Evolutionary conservation across 2,888 invertebrate genomes (phyloP), one percentile per base, ranked within the genome.

Genomic region (Lasioglossum marginatum): DNA sequence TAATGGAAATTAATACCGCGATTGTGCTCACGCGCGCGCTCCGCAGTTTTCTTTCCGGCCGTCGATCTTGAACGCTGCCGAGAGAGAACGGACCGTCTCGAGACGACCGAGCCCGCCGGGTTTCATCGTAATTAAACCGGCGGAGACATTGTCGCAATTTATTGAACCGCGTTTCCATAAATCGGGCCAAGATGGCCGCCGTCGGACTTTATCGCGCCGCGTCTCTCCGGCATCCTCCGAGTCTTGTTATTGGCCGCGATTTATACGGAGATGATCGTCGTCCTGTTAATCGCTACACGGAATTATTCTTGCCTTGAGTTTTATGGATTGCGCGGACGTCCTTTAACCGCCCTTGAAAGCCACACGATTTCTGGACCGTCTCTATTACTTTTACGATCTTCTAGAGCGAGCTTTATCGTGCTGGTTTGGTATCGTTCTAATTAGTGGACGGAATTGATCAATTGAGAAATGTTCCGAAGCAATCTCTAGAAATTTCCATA

Each of bases 1-100:
- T 92, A 92, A 92, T 92, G 92, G 91, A 93, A 94, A 93, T 93
- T 93, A 93, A 93, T 91, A 89, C 89, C 87, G 85, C 77, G 78
- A 40, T 77, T 48, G 78, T 63, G 81, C 27, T 66, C 74, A 23
- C 43, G 43, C 43, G 12, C 12, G 68, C 74, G n/a, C 3, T 57
- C 43, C 27, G 16, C 63, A 31, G 40, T 72, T 80, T 82, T 82
- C 79, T 71, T 40, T 45, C 23, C 57, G 12, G 12, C 57, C 57
- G 63, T 27, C 68, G 63, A 77, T 81, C 52, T 76, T 43, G n/a
- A 68, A 68, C 14, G 14, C 40, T 16, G 31, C 48, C 66, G 68
- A 2, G 23, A 19, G 34, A 34, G 73, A 57, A n/a, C 23, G 73
- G n/a, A n/a, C 23, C 63, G 14, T 45, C 52, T 34, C 73, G 31